These are phyloP conservation scores for Petrocephalus sullivani DNA, from an alignment of 2,797 vertebrate species.

Conservation along the genomic window DNA sequence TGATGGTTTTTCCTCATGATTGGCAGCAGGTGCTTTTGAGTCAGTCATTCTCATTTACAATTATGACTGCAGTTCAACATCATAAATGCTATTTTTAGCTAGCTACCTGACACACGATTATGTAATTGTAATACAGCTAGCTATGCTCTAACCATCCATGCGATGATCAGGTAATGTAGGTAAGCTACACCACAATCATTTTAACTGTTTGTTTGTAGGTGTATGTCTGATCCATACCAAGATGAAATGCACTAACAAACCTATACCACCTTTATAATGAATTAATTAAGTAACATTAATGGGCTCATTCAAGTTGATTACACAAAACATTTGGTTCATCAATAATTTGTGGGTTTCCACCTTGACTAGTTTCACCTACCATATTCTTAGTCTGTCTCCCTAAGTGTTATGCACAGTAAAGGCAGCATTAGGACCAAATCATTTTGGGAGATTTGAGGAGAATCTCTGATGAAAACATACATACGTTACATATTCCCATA, in stretches of 20 bases:
- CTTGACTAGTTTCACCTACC: not conserved
- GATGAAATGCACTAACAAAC: not conserved
- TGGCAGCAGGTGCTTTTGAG: not conserved
- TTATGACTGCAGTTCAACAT: not conserved
- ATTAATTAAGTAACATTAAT: not conserved
- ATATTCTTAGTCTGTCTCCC: not conserved
- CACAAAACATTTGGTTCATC: not conserved
- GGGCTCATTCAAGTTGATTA: not conserved
- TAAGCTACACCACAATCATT: not conserved
- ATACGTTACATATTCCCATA: not conserved
- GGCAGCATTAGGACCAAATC: not conserved
- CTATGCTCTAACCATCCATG: not conserved
- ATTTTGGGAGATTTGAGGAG: not conserved
- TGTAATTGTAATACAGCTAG: not conserved
- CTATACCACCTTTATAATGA: not conserved
- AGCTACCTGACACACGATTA: not conserved
- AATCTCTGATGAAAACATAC: not conserved
- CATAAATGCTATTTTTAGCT: not conserved
- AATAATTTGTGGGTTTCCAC: not conserved
- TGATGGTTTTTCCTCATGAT: not conserved
- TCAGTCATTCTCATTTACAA: not conserved
- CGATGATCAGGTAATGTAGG: not conserved
- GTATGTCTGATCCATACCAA: not conserved
- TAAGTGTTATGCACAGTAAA: not conserved
- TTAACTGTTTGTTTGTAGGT: not conserved